Evolutionary conservation across 2,888 invertebrate species (phyloP), one percentile per base, ranked within the genome.

Genomic region (Lordiphosa andalusiaca): DNA sequence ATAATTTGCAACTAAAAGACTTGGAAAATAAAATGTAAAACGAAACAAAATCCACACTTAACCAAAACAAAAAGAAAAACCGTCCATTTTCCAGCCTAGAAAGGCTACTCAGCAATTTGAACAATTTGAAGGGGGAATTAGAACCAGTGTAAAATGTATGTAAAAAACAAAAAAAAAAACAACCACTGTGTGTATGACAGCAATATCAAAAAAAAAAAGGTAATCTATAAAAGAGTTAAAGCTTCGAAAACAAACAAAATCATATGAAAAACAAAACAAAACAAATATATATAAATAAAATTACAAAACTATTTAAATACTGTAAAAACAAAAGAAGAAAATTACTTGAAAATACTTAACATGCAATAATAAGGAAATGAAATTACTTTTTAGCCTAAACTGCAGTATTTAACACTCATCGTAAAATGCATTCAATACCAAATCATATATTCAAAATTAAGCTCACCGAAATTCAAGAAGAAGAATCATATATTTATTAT

Each of bases 1-100:
- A 75, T 75, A 67, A 64, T 78, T 74, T 65, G 71, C 46, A 76
- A 74, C 67, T 75, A 77, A 69, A 82, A 73, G 70, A 77, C 70
- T 77, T 70, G 52, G 54, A 69, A 56, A 41, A 40, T 21, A 40
- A 5, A 39, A 16, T 10, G 10, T 7, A 5, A 41, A 16, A 10
- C 3, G 64, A 52, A 50, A 52, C 12, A 30, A 48, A 51, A 51
- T 42, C 9, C 50, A 53, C 49, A 47, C 21, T 52, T 56, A 64
- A 55, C 44, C 42, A 68, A 66, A 68, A 53, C 67, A 64, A 66
- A 67, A 57, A 49, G 53, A 66, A 62, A 73, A 73, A 78, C 78
- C 78, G 78, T 80, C 78, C 78, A 80, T 81, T 82, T 78, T 66
- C 72, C 82, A 70, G 68, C 49, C 48, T 50, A 57, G 50, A 50